A percentile compares a stretch with the other conserved stretches of the same genome.
Conservation (phyloP, 2,113 vertebrate species). For the Cheirogaleus medius region DNA sequence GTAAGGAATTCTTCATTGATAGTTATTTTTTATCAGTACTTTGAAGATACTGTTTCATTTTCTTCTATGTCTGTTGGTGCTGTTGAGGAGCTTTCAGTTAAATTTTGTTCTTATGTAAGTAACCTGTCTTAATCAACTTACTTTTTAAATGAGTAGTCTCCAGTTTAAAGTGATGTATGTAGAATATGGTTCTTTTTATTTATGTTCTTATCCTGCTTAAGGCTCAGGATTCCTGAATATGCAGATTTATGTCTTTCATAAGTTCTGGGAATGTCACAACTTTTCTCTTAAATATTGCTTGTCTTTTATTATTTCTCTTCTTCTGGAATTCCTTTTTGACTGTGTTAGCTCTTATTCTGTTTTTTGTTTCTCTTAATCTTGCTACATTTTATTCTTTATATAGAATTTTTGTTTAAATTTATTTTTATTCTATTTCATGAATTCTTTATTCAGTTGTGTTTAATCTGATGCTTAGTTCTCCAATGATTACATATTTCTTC, state of each 20-base stretch:
- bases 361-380: background rate
- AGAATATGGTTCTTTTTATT: background rate
- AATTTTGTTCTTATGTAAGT: background rate
- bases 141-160: background rate
- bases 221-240: background rate
- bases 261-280: background rate
- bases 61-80: background rate
- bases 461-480: background rate
- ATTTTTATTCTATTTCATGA: background rate
- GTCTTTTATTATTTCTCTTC: background rate
- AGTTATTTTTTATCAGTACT: background rate
- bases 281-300: background rate
- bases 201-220: background rate
- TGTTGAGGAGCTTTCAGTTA: background rate
- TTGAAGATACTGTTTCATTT: background rate
- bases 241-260: background rate
- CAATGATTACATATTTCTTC: background rate
- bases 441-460: background rate
- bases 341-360: background rate
- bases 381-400: background rate
- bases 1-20: background rate
- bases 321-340: background rate
- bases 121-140: background rate
- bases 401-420: background rate
- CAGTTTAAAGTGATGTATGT: background rate